phyloP scores from a whole-genome alignment of 2,888 invertebrate genomes.

The Scaptomyza flava region DNA sequence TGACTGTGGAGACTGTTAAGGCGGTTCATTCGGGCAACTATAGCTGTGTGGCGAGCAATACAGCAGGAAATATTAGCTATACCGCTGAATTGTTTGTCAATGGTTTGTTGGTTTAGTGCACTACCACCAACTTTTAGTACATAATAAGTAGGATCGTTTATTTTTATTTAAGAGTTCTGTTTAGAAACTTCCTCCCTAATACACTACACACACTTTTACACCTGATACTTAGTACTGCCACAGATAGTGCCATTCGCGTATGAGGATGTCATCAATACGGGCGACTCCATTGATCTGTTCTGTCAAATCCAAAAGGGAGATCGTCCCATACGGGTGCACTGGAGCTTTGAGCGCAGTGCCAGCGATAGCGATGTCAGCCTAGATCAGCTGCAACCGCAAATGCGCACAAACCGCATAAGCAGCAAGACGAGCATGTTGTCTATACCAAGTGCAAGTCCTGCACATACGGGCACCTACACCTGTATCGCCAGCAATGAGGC shows the following conservation, averaged over 20 bases:
- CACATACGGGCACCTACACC: conserved; percentile 90
- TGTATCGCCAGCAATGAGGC: conserved; percentile 91
- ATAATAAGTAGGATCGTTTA: conserved; percentile 48
- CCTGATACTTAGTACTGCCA: conserved; percentile 87
- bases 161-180: conserved; percentile 32
- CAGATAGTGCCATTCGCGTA: conserved; percentile 91
- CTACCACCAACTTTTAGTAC: not conserved
- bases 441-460: conserved; percentile 86
- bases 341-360: conserved; percentile 85
- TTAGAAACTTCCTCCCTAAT: conserved; percentile 11
- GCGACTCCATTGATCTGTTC: conserved; percentile 89
- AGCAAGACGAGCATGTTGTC: conserved; percentile 88
- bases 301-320: conserved; percentile 91
- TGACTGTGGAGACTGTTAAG: conserved; percentile 89
- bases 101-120: conserved; percentile 84
- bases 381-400: conserved; percentile 79
- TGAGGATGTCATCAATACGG: conserved; percentile 89
- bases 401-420: conserved; percentile 87
- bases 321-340: conserved; percentile 88
- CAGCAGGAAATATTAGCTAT: conserved; percentile 87
- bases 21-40: conserved; percentile 89
- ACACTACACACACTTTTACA: conserved; percentile 21
- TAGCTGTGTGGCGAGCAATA: conserved; percentile 88
- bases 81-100: conserved; percentile 88
- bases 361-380: conserved; percentile 53